Base-by-base conservation (phyloP, 1,140 invertebrate species). In the Ceratoteleas bidentatus region DNA sequence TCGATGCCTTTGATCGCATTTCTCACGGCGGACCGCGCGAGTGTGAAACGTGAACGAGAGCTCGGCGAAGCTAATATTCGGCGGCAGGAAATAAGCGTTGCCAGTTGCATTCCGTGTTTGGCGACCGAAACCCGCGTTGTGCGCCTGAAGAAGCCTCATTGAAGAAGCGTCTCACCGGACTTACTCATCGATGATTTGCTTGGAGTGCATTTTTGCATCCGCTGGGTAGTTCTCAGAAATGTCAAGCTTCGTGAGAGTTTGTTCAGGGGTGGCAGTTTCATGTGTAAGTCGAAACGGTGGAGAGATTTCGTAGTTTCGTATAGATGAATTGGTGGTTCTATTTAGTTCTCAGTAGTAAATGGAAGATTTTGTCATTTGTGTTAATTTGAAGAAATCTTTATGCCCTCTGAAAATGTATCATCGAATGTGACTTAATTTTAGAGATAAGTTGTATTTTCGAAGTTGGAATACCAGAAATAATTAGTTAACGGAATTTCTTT, bases 111-210 rank as follows among this genome's bases (percentile, higher is more conserved):
- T 75, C 79, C 70, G 69, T 75, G 81, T 76, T 78, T 68, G 75
- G 40, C 54, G 38, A 60, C 61, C 33, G 84, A 85, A 85, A 80
- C 84, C 84, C 58, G 50, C 56, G 57, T n/a, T 36, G 36, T 85
- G 83, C 80, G 45, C 64, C 69, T 60, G 64, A 81, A 80, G 83
- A 85, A 85, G 80, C 83, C 81, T 74, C 78, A 81, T 66, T 40
- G 69, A 32, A 70, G 64, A 58, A 78, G 73, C 65, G 64, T 75
- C 78, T 79, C 84, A 72, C 84, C 84, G 84, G 84, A 83, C 84
- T 81, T 85, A 80, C 74, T 54, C 81, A 64, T 81, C 81, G 72
- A 65, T 85, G 81, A 64, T 81, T 53, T 81, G 81, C 52, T 43
- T 66, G 32, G 11, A 13, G 54, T 16, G 49, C 54, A 34, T 64